phyloP scores from a whole-genome alignment of 2,113 vertebrate genomes.

The Albula goreensis region DNA sequence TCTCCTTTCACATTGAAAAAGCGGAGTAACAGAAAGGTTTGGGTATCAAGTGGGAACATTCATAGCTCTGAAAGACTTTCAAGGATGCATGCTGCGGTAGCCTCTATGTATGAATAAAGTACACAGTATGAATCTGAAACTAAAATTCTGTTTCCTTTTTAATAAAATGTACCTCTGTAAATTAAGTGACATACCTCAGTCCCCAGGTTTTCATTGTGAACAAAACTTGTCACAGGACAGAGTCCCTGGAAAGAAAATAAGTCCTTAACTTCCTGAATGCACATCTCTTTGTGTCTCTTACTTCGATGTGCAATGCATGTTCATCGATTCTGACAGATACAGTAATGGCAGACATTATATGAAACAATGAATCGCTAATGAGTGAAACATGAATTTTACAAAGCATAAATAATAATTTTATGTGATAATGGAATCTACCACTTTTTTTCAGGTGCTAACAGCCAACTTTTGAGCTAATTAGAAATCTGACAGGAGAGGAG shows the following conservation, averaged over 20 bases:
- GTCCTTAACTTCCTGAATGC: too few relatives aligned
- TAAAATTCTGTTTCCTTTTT: background rate
- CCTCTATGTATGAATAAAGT: background rate
- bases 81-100: background rate
- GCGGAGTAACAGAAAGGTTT: background rate
- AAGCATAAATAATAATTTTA: too few relatives aligned
- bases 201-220: background rate
- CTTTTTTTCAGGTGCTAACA: background rate
- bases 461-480: constrained; percentile 19
- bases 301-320: too few relatives aligned
- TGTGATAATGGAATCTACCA: too few relatives aligned
- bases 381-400: too few relatives aligned
- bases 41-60: background rate
- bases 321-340: too few relatives aligned
- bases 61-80: background rate
- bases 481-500: constrained; percentile 5
- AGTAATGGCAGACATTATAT: too few relatives aligned
- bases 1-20: background rate
- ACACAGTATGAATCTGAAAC: background rate
- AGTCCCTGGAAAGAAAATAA: too few relatives aligned
- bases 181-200: too few relatives aligned
- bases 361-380: too few relatives aligned
- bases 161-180: background rate
- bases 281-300: too few relatives aligned
- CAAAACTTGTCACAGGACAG: background rate